phyloP scores from a whole-genome alignment of 2,888 invertebrate genomes.

The Cistogaster globosa region DNA sequence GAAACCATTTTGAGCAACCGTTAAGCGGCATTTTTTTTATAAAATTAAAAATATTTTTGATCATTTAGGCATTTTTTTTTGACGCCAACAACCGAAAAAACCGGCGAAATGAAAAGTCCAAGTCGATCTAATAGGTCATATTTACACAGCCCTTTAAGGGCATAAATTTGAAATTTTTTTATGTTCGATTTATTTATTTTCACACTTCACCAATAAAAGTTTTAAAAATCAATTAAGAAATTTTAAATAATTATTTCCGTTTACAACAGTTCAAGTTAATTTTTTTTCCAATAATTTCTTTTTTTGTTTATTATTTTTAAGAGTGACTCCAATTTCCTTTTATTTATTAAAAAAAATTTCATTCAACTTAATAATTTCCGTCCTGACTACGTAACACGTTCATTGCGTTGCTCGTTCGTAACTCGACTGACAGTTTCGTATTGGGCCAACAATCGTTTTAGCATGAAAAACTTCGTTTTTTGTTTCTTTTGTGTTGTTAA shows the following conservation, averaged over 20 bases:
- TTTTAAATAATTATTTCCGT: neutral
- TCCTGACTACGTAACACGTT: constrained; percentile 74
- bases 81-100: neutral
- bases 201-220: neutral
- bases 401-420: constrained; percentile 78
- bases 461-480: constrained; percentile 62
- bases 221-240: neutral
- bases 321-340: neutral
- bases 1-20: constrained; percentile 46
- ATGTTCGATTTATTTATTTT: constrained; percentile 12
- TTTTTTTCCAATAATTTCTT: neutral
- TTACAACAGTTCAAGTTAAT: neutral
- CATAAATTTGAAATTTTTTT: constrained; percentile 33
- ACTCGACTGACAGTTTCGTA: constrained; percentile 77
- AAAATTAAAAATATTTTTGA: neutral
- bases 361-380: constrained; percentile 22
- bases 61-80: constrained; percentile 28
- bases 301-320: constrained; percentile 7
- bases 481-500: constrained; percentile 59
- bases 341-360: constrained; percentile 23
- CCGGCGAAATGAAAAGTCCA: constrained; percentile 20
- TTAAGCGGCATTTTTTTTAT: constrained; percentile 54
- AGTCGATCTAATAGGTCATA: constrained; percentile 18
- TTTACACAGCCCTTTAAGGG: constrained; percentile 44
- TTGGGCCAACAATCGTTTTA: constrained; percentile 70